phyloP scores from a whole-genome alignment of 2,113 vertebrate genomes.

The Lamprotornis superbus region DNA sequence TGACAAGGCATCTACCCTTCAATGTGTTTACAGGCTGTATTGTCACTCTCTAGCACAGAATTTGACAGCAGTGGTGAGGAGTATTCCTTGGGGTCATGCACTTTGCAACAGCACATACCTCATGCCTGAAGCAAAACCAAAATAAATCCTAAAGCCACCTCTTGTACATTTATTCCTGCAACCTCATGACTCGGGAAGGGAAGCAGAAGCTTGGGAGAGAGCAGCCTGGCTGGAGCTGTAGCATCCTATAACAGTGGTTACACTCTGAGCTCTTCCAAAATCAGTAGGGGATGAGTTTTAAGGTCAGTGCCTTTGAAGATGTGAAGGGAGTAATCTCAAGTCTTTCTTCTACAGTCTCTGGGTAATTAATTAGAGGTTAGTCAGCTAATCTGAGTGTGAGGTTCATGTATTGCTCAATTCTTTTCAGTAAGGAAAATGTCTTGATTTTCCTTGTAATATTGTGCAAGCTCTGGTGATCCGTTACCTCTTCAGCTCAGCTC shows the following conservation, averaged over 20 bases:
- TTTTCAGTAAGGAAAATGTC: neutral
- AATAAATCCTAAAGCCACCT: neutral
- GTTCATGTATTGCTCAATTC: neutral
- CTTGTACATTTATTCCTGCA: neutral
- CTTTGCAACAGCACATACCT: slow-evolving; percentile 13
- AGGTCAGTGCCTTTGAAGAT: neutral
- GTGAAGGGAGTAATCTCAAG: neutral
- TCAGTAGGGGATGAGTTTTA: neutral
- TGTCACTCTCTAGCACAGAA: neutral
- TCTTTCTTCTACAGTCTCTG: neutral
- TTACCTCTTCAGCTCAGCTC: neutral
- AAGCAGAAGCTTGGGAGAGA: neutral
- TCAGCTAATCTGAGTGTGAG: neutral
- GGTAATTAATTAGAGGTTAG: neutral
- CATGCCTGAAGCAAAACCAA: neutral
- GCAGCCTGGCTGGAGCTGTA: neutral
- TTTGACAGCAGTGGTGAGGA: neutral
- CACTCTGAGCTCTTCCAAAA: neutral
- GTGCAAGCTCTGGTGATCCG: neutral
- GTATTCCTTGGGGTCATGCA: neutral
- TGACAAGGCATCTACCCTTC: neutral
- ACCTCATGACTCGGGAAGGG: neutral
- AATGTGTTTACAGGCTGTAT: neutral
- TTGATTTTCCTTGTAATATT: neutral
- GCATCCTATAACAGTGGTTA: neutral